phyloP scores from a whole-genome alignment of 2,113 vertebrate genomes.

The Smithornis capensis region DNA sequence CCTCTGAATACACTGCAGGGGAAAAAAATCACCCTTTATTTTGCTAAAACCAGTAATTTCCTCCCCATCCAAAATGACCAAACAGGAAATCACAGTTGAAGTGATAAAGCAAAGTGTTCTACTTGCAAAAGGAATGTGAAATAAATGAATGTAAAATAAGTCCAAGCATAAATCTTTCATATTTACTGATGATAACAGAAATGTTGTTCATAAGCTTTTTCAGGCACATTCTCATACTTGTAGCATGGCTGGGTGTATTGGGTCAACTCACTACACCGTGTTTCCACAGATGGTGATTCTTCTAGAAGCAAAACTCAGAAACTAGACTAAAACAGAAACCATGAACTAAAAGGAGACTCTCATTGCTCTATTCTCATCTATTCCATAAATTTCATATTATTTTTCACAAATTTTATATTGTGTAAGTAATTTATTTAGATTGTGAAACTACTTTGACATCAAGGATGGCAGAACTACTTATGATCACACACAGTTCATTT shows the following conservation, averaged over 20 bases:
- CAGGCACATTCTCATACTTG: not conserved
- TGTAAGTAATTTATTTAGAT: not conserved
- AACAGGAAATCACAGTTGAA: not conserved
- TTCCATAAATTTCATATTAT: not conserved
- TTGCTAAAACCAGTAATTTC: not conserved
- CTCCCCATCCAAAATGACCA: not conserved
- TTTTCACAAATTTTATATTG: not conserved
- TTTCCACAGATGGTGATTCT: not conserved
- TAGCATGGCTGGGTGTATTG: not conserved
- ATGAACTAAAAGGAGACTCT: not conserved
- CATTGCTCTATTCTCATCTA: not conserved
- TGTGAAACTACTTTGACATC: not conserved
- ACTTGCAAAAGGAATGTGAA: not conserved
- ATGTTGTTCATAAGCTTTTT: not conserved
- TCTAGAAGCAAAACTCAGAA: not conserved
- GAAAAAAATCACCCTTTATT: not conserved
- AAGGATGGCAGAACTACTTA: not conserved
- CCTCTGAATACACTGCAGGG: not conserved
- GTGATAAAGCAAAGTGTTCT: not conserved
- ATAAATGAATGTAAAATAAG: not conserved
- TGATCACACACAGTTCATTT: not conserved
- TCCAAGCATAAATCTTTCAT: not conserved
- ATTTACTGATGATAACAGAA: not conserved
- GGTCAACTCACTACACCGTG: not conserved
- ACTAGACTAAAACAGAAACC: not conserved